phyloP scores from a whole-genome alignment of 2,888 invertebrate genomes.

The Erpobdella octoculata region DNA sequence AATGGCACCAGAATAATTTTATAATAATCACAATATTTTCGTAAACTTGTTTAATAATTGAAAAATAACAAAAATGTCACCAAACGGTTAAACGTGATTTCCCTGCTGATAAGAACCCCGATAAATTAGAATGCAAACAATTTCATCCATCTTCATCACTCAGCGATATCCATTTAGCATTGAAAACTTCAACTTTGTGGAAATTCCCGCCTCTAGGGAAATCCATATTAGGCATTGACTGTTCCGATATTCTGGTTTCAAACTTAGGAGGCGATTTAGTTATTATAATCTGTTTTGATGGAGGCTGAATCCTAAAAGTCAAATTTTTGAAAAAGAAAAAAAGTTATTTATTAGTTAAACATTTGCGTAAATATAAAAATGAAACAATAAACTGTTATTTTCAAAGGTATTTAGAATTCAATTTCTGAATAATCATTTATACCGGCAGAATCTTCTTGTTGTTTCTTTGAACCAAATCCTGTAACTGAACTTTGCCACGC shows the following conservation, averaged over 20 bases:
- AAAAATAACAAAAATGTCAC: too few relatives aligned
- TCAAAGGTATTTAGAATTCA: neutral
- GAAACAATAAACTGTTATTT: too few relatives aligned
- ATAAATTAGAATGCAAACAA: too few relatives aligned
- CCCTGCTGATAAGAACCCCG: too few relatives aligned
- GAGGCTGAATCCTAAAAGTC: neutral
- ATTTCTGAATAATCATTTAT: neutral
- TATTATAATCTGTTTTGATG: neutral
- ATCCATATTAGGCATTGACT: neutral
- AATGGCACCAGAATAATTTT: too few relatives aligned
- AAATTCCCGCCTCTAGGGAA: neutral
- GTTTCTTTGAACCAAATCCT: neutral
- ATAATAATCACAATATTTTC: too few relatives aligned
- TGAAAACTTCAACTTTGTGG: neutral
- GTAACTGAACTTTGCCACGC: constrained; percentile 15
- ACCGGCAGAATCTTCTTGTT: neutral
- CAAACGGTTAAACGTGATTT: too few relatives aligned
- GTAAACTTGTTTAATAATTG: too few relatives aligned
- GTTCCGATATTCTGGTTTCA: neutral
- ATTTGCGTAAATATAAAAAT: neutral
- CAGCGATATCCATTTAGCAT: neutral
- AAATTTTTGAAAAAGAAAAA: neutral
- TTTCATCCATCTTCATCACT: neutral
- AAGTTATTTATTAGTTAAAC: neutral
- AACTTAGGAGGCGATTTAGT: constrained; percentile 5